These are phyloP conservation scores for Temnothorax unifasciatus DNA, from an alignment of 2,888 invertebrate genomes.

Conservation along the genomic window DNA sequence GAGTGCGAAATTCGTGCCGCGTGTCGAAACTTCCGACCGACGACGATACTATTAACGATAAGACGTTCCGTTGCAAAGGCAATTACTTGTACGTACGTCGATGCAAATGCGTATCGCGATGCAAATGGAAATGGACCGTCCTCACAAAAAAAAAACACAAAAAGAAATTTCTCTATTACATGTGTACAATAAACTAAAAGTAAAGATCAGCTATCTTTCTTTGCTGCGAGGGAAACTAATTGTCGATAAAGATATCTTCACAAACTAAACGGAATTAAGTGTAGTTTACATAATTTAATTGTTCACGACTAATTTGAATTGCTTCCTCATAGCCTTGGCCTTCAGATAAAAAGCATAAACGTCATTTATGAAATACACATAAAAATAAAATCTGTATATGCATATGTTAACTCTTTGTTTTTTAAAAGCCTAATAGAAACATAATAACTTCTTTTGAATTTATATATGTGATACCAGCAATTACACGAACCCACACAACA, in stretches of 20 bases:
- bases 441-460: background rate
- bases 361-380: background rate
- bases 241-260: background rate
- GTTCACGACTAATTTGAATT: background rate
- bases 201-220: background rate
- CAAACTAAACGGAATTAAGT: conserved; percentile 1
- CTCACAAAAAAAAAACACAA: background rate
- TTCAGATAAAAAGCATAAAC: background rate
- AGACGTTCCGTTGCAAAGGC: conserved; percentile 16
- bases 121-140: background rate
- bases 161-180: background rate
- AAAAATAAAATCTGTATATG: background rate
- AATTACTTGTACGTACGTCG: conserved; percentile 16
- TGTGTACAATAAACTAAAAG: background rate
- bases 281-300: background rate
- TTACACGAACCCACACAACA: background rate
- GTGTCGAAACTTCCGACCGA: conserved; percentile 53
- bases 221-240: too few species aligned
- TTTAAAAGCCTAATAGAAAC: background rate
- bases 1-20: conserved; percentile 47
- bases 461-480: background rate
- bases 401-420: background rate
- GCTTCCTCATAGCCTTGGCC: background rate
- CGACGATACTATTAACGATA: conserved; percentile 44
- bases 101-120: background rate